phyloP scores from a whole-genome alignment of 2,113 vertebrate genomes.

The Agelaius tricolor region DNA sequence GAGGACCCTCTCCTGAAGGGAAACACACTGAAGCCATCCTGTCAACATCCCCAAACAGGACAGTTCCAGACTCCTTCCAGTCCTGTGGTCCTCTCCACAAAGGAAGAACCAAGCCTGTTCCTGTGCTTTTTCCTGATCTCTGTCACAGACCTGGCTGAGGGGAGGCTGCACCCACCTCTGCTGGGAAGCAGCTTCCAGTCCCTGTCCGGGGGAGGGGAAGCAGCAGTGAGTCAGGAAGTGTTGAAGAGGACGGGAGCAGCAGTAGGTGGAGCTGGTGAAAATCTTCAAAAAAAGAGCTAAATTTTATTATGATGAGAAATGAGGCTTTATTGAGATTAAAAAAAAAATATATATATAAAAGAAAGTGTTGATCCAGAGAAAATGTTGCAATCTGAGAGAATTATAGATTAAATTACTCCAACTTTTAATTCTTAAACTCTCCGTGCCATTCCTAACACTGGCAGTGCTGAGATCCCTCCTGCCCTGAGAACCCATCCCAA shows the following conservation, averaged over 20 bases:
- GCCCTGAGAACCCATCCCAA: neutral
- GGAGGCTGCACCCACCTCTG: neutral
- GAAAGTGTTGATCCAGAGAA: neutral
- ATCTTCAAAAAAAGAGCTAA: neutral
- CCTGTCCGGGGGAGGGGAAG: neutral
- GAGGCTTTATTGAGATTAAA: neutral
- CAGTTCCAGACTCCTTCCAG: neutral
- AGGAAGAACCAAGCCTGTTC: neutral
- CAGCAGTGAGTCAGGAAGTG: neutral
- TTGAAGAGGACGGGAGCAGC: neutral
- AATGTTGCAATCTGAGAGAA: neutral
- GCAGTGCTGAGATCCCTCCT: neutral
- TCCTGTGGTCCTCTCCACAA: neutral
- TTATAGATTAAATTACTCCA: neutral
- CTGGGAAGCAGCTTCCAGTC: neutral
- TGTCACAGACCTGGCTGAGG: neutral
- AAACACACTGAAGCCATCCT: neutral
- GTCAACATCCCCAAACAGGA: neutral
- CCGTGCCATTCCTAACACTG: neutral
- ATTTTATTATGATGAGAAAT: neutral
- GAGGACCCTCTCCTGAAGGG: neutral
- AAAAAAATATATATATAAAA: neutral
- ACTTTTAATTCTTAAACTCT: neutral
- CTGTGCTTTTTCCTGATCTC: neutral
- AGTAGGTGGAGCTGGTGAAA: slow-evolving; percentile 27